A percentile compares a stretch with the other conserved stretches of the same genome.
phyloP scores from a whole-genome alignment of 2,113 vertebrate genomes.

The Elachura formosa region DNA sequence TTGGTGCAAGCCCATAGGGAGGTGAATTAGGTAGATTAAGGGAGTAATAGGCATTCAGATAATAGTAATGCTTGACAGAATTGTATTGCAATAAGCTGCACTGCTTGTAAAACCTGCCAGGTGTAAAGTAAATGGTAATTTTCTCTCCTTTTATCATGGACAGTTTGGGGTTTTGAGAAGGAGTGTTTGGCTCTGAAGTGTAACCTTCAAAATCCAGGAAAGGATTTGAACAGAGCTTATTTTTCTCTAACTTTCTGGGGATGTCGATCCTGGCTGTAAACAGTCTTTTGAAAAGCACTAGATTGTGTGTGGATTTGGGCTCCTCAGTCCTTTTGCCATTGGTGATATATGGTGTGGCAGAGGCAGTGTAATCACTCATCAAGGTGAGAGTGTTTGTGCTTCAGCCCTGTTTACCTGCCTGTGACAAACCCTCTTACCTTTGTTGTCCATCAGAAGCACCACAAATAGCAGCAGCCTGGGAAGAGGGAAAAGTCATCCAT shows the following conservation, averaged over 20 bases:
- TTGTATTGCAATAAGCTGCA: neutral
- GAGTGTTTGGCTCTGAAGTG: neutral
- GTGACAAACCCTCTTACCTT: neutral
- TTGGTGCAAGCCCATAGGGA: neutral
- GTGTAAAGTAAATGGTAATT: neutral
- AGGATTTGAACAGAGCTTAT: neutral
- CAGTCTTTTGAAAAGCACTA: neutral
- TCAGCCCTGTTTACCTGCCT: neutral
- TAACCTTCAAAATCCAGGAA: neutral
- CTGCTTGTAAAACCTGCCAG: neutral
- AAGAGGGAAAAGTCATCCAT: neutral
- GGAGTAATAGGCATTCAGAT: neutral
- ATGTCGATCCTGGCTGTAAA: neutral
- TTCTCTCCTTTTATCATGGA: neutral
- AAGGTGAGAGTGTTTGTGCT: neutral
- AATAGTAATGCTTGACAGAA: neutral
- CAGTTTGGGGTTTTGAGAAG: neutral
- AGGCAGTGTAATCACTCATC: neutral
- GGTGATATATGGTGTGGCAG: neutral
- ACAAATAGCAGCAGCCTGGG: neutral
- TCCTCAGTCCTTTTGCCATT: neutral
- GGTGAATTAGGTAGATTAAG: neutral
- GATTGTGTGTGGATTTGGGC: neutral
- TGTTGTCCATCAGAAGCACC: neutral
- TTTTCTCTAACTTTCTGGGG: neutral